Percentiles rank a stretch among this genome's conserved stretches.
Conservation (phyloP, 1,140 invertebrate species). For the Monomorium pharaonis region DNA sequence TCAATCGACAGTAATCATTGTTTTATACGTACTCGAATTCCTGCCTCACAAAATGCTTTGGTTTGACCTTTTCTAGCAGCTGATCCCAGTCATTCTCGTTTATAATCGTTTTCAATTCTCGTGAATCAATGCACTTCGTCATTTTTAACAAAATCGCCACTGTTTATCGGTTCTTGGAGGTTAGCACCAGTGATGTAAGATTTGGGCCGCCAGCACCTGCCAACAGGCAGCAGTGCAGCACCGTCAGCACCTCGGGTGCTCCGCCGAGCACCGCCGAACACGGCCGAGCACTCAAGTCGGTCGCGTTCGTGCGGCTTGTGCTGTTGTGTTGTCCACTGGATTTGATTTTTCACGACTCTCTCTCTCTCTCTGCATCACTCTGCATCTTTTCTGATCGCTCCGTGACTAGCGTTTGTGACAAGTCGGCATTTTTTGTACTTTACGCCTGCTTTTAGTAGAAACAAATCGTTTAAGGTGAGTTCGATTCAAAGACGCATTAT, state of each 20-base stretch:
- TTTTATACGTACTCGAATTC: slow-evolving; percentile 64
- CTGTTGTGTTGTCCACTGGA: no score
- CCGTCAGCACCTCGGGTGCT: no score
- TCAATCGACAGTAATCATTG: neutral
- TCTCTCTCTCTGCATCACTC: no score
- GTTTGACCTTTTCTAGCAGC: slow-evolving; percentile 67
- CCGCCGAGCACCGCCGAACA: no score
- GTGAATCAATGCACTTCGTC: neutral
- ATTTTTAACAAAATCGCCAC: slow-evolving; percentile 2
- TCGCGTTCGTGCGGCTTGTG: no score
- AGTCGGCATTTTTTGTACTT: slow-evolving; percentile 63
- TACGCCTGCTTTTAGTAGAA: slow-evolving; percentile 28
- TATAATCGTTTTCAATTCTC: slow-evolving; percentile 1
- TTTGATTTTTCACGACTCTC: slow-evolving; percentile 49
- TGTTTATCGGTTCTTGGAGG: neutral
- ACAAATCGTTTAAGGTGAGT: slow-evolving; percentile 57
- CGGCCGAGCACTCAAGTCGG: no score
- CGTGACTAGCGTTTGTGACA: slow-evolving; percentile 76
- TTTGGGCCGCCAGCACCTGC: neutral
- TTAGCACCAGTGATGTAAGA: no score
- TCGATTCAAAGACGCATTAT: neutral
- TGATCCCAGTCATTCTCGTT: slow-evolving; percentile 67
- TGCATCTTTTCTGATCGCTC: no score
- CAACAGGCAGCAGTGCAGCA: neutral
- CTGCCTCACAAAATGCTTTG: slow-evolving; percentile 70